Evolutionary conservation across 2,888 invertebrate genomes (phyloP).

Genomic region (Agrotis clavis): DNA sequence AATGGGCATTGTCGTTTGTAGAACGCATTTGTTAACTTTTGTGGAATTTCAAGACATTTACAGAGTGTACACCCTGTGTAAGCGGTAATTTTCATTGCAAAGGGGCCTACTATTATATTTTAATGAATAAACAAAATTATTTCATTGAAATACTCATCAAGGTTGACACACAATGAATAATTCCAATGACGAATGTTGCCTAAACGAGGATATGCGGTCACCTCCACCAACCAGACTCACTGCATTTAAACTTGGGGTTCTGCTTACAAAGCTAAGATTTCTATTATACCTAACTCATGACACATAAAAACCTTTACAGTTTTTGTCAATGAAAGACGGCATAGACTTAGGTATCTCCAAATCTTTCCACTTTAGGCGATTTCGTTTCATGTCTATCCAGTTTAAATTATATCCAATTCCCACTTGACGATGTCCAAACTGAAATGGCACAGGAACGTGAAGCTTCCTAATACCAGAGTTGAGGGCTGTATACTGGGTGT

Average conservation of each 20-base stretch:
- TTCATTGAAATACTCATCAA: conserved; percentile 42
- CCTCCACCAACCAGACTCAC: conserved; percentile 8
- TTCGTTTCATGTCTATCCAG: too few species aligned
- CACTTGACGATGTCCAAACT: background rate
- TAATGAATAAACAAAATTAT: conserved; percentile 24
- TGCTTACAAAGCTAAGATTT: background rate
- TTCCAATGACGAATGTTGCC: conserved; percentile 12
- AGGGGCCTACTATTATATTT: background rate
- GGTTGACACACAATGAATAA: conserved; percentile 35
- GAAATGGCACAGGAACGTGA: too few species aligned
- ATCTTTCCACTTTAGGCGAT: too few species aligned
- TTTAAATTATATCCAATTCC: background rate
- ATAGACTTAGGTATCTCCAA: background rate
- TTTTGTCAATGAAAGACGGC: too few species aligned
- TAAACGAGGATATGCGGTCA: conserved; percentile 52
- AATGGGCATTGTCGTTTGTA: conserved; percentile 24
- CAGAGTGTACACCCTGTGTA: too few species aligned
- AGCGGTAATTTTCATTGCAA: background rate
- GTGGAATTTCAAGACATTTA: conserved; percentile 7
- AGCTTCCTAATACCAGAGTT: background rate
- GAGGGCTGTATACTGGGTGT: background rate
- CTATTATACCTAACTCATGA: too few species aligned
- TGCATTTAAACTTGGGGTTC: background rate
- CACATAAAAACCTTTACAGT: too few species aligned
- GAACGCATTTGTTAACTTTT: conserved; percentile 19